These are phyloP conservation scores for Lanistes nyassanus DNA, from an alignment of 1,140 invertebrate species.

Conservation along the genomic window DNA sequence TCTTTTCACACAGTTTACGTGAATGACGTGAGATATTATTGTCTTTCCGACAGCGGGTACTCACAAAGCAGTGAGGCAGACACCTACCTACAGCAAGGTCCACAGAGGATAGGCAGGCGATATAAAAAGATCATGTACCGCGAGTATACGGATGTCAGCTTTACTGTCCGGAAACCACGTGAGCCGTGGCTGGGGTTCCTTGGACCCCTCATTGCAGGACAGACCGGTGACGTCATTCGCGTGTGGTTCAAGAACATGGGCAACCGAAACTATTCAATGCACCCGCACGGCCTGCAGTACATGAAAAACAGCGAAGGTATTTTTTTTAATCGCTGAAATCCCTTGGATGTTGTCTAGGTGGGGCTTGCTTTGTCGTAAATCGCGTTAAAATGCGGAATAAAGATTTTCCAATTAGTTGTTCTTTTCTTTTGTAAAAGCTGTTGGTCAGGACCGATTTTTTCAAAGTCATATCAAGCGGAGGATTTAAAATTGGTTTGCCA, in stretches of 20 bases:
- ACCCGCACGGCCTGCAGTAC: slow-evolving; percentile 49
- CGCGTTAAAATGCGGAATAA: no score
- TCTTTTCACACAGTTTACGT: no score
- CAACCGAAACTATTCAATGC: slow-evolving; percentile 43
- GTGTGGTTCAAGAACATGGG: slow-evolving; percentile 53
- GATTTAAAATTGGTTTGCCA: no score
- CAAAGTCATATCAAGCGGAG: no score
- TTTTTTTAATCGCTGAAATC: no score
- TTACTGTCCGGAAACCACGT: slow-evolving; percentile 35
- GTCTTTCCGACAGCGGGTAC: not conserved
- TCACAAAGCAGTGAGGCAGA: not conserved
- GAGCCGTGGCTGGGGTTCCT: slow-evolving; percentile 43
- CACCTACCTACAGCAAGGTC: slow-evolving; percentile 8
- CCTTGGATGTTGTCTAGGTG: no score
- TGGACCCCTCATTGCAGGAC: slow-evolving; percentile 50
- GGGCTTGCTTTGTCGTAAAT: no score
- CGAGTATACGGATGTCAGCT: slow-evolving; percentile 51
- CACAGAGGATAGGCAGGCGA: slow-evolving; percentile 41
- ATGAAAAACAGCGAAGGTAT: slow-evolving; percentile 41
- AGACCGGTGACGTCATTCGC: slow-evolving; percentile 49
- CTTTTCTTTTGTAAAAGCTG: no score
- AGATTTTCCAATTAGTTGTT: no score
- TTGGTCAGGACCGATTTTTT: no score
- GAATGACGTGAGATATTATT: no score
- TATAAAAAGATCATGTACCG: slow-evolving; percentile 55